phyloP scores from a whole-genome alignment of 2,113 vertebrate species.

The Cariama cristata region DNA sequence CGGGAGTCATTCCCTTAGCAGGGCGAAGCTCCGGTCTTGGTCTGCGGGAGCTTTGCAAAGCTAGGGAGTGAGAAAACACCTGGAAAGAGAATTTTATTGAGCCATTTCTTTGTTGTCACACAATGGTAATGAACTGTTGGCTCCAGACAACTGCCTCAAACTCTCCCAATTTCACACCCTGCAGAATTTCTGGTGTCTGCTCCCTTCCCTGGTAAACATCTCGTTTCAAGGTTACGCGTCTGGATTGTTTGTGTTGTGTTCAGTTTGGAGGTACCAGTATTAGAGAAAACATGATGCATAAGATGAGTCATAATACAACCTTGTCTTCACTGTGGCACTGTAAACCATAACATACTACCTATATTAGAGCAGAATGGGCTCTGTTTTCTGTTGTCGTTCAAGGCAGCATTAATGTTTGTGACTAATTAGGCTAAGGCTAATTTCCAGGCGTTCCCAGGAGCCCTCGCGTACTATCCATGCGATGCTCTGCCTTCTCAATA shows the following conservation, averaged over 20 bases:
- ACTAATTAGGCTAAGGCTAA: background rate
- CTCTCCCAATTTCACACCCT: background rate
- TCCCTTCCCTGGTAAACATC: background rate
- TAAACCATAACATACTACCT: rapidly evolving
- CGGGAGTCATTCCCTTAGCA: background rate
- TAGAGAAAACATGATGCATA: background rate
- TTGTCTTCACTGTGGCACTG: rapidly evolving
- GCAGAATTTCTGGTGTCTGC: background rate
- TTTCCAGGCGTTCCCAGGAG: rapidly evolving
- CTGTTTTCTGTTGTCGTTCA: background rate
- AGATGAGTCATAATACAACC: background rate
- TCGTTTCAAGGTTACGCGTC: background rate
- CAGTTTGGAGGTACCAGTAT: background rate
- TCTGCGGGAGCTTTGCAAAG: background rate
- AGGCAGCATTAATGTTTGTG: background rate
- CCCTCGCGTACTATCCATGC: rapidly evolving
- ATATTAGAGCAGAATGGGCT: background rate
- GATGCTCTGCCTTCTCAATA: background rate
- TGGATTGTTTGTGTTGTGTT: background rate
- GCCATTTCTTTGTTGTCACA: background rate
- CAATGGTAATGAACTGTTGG: background rate
- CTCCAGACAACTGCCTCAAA: background rate
- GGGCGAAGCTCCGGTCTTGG: background rate
- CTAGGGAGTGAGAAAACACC: background rate
- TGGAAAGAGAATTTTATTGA: background rate